These are phyloP conservation scores for Chloroceryle amazona DNA, from an alignment of 2,797 vertebrate genomes.

Conservation along the genomic window DNA sequence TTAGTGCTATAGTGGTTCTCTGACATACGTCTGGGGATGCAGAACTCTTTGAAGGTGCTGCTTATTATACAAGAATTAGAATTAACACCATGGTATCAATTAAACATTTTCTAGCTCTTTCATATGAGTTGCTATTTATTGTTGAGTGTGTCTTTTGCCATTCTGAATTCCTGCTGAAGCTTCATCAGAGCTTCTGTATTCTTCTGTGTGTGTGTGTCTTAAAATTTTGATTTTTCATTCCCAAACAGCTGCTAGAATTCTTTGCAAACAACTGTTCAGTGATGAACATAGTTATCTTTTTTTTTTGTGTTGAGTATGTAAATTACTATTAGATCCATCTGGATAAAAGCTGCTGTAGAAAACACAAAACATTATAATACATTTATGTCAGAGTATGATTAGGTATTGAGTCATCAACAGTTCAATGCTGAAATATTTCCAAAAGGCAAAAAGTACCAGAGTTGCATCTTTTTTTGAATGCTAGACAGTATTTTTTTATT, in stretches of 20 bases:
- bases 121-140: not conserved
- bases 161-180: not conserved
- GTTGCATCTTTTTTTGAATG: not conserved
- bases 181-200: not conserved
- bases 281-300: not conserved
- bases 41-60: not conserved
- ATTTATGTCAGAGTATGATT: not conserved
- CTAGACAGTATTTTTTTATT: not conserved
- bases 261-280: not conserved
- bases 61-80: not conserved
- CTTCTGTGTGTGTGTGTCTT: not conserved
- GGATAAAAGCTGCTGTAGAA: not conserved
- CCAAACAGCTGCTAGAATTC: not conserved
- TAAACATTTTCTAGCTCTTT: not conserved
- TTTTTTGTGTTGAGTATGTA: not conserved
- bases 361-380: not conserved
- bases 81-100: not conserved
- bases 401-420: not conserved
- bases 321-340: conserved; percentile 2
- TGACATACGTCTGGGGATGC: not conserved
- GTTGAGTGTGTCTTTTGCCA: not conserved
- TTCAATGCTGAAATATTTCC: not conserved
- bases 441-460: not conserved
- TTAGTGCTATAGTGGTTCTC: not conserved
- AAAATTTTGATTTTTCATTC: not conserved